Base-by-base conservation (phyloP, 2,797 vertebrate genomes). In the Delichon dasypus region DNA sequence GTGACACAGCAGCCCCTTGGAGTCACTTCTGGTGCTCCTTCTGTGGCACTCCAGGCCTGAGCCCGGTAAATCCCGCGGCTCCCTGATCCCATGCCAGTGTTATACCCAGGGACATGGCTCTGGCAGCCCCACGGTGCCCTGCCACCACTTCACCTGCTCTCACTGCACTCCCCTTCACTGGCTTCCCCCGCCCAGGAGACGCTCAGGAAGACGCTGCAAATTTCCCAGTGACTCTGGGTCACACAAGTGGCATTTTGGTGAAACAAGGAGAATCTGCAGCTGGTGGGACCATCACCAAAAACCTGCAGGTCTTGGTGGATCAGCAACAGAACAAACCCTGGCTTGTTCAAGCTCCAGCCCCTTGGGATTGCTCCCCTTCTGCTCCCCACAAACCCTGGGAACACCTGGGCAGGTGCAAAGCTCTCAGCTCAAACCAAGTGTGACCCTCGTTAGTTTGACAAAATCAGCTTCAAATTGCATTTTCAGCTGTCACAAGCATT, bases 171-270 rank as follows among this genome's bases (percentile, higher is more conserved):
- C 45, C 58, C 29, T 13, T n/a, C 0, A 3, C 53, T 7, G 19
- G 0, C n/a, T 16, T 38, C 48, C 4, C 30, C 47, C 14, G 4
- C 48, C 72, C 70, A 54, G 55, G 34, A 26, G 7, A 13, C 5
- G 1, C 3, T 30, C 55, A 21, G 1, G 0, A 20, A 47, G 13
- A 20, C 0, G 0, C 48, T 62, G 65, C 40, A 25, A 48, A 30
- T 18, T 34, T 54, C 57, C 47, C 10, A 20, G n/a, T 45, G n/a
- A 18, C 54, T 53, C 47, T 34, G 47, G 15, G 18, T 36, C 16
- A 15, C 26, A 16, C 18, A 34, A 48, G 34, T 13, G 32, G 34
- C 27, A 68, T 61, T 55, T 55, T 14, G 26, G 62, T 42, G 27
- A 68, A 81, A 27, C 34, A 12, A 73, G 30, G 15, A 21, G 6